A percentile compares a stretch with the other conserved stretches of the same genome.
These are phyloP conservation scores for Papilio dardanus DNA, from an alignment of 1,140 invertebrate genomes.

Conservation along the genomic window DNA sequence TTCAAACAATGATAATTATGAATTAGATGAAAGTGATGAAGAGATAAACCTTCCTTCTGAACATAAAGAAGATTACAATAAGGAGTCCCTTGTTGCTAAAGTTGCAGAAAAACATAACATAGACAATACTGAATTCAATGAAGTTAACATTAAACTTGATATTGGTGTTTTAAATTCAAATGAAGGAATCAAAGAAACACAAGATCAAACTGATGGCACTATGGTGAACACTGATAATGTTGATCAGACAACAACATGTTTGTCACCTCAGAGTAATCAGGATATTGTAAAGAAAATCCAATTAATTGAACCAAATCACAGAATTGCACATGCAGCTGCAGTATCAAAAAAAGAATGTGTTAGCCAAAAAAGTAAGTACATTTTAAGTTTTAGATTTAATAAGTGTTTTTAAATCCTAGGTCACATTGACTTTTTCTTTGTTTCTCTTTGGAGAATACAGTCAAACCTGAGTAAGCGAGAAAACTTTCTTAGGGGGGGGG, in stretches of 20 bases:
- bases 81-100: slow-evolving; percentile 7
- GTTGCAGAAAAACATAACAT: neutral
- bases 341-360: slow-evolving; percentile 47
- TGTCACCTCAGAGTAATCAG: slow-evolving; percentile 29
- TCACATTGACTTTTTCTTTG: no score
- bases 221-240: neutral
- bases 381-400: no score
- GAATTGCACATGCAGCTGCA: neutral
- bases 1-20: slow-evolving; percentile 44
- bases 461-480: no score
- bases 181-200: slow-evolving; percentile 2
- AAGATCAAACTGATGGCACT: slow-evolving; percentile 45
- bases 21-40: slow-evolving; percentile 55
- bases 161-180: neutral
- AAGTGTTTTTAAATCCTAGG: no score
- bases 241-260: neutral
- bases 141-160: neutral
- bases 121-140: neutral
- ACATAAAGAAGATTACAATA: neutral
- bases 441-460: no score
- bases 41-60: slow-evolving; percentile 47
- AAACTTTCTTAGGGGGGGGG: no score
- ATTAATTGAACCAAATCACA: slow-evolving; percentile 57
- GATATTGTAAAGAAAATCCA: slow-evolving; percentile 52
- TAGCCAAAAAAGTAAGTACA: slow-evolving; percentile 51